Conservation (phyloP, 2,797 vertebrate genomes). For the Cyprinodon diabolis region DNA sequence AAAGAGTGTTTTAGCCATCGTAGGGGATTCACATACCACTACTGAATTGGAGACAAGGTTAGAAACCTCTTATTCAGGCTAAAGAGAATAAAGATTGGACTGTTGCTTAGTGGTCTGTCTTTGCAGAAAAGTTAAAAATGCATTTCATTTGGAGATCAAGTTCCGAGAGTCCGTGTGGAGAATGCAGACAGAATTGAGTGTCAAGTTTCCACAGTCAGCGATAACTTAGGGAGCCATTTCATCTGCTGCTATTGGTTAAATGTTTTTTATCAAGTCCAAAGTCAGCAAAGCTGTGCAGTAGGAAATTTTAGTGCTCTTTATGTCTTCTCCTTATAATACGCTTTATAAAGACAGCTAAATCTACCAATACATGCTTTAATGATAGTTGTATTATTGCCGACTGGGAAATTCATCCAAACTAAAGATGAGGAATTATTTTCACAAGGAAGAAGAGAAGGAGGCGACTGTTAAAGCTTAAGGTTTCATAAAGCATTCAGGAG, state of each 20-base stretch:
- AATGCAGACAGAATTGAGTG: not conserved
- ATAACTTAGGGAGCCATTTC: not conserved
- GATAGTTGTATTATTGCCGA: not conserved
- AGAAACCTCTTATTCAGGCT: not conserved
- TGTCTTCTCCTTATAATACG: not conserved
- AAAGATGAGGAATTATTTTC: not conserved
- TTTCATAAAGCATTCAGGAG: no score
- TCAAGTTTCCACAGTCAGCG: constrained; percentile 4
- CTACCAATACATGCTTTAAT: constrained; percentile 2
- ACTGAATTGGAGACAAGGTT: not conserved
- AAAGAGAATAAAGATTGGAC: not conserved
- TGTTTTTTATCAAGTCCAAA: constrained; percentile 2
- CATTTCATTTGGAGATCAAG: not conserved
- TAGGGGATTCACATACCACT: not conserved
- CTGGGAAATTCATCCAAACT: not conserved
- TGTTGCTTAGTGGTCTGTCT: not conserved
- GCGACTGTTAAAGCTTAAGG: no score
- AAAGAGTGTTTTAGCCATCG: not conserved
- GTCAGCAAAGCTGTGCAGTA: constrained; percentile 1
- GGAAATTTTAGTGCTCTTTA: not conserved
- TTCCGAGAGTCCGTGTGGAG: not conserved
- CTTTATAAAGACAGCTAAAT: not conserved
- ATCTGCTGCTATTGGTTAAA: constrained; percentile 5
- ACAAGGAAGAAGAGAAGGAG: not conserved
- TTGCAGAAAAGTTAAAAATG: not conserved